These are phyloP conservation scores for Tadarida brasiliensis DNA, from an alignment of 2,797 vertebrate species.

Conservation along the genomic window DNA sequence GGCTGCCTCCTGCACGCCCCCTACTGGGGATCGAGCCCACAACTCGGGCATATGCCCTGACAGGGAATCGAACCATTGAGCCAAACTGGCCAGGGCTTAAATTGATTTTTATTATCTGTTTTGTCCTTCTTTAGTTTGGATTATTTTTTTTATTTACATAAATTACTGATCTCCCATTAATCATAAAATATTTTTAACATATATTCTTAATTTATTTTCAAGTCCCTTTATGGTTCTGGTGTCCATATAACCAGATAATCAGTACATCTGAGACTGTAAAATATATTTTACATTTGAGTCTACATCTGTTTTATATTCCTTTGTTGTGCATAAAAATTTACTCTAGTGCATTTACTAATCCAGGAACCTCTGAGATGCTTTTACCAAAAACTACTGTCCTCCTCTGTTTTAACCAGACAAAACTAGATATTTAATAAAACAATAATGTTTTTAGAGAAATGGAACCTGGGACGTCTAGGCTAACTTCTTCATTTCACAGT, in stretches of 20 bases:
- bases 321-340: background rate
- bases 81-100: no score
- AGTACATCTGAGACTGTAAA: background rate
- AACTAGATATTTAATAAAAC: background rate
- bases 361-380: background rate
- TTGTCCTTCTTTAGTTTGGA: background rate
- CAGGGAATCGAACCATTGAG: no score
- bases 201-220: background rate
- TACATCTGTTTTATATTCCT: background rate
- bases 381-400: background rate
- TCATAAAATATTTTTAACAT: background rate
- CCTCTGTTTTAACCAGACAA: background rate
- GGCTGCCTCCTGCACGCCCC: no score
- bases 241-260: background rate
- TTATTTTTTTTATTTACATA: conserved; percentile 1
- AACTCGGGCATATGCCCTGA: no score
- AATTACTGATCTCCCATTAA: background rate
- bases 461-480: background rate
- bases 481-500: background rate
- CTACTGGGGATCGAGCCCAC: no score
- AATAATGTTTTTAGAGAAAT: background rate
- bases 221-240: background rate
- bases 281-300: background rate
- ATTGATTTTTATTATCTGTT: background rate
- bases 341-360: background rate